A percentile compares a stretch with the other conserved stretches of the same genome.
These are phyloP conservation scores for Tetragonisca angustula DNA, from an alignment of 2,888 invertebrate genomes.

Conservation along the genomic window DNA sequence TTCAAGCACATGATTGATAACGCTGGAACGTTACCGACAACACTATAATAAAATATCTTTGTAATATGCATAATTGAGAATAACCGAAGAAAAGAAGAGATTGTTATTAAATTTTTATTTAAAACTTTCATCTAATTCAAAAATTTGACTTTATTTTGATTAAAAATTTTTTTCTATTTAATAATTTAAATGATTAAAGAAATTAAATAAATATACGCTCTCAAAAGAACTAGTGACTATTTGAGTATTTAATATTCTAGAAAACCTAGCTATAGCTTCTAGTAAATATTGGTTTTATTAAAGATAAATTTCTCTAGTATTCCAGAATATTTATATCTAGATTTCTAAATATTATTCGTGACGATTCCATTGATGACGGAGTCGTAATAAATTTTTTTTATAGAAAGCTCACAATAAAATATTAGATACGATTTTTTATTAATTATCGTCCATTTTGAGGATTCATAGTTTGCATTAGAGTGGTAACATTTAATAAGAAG, in stretches of 20 bases:
- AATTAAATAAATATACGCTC: background rate
- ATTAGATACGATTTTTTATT: too few relatives aligned
- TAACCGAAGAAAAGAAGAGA: background rate
- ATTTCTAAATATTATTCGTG: background rate
- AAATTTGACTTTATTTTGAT: too few relatives aligned
- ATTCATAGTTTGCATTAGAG: too few relatives aligned
- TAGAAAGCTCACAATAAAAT: too few relatives aligned
- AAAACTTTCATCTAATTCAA: too few relatives aligned
- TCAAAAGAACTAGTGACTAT: background rate
- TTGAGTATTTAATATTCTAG: background rate
- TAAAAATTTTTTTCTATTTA: too few relatives aligned
- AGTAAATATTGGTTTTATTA: background rate
- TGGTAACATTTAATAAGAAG: too few relatives aligned
- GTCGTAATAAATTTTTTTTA: too few relatives aligned
- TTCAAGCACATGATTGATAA: constrained; percentile 1
- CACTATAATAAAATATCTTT: background rate
- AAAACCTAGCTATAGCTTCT: background rate
- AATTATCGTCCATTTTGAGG: too few relatives aligned
- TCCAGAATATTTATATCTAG: background rate
- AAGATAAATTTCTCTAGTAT: background rate
- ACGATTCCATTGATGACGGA: background rate
- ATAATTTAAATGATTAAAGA: too few relatives aligned
- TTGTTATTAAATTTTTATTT: background rate
- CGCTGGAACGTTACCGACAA: background rate
- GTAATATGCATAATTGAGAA: background rate